Evolutionary conservation across 2,113 vertebrate genomes (phyloP).

Genomic region (Tetrao urogallus): DNA sequence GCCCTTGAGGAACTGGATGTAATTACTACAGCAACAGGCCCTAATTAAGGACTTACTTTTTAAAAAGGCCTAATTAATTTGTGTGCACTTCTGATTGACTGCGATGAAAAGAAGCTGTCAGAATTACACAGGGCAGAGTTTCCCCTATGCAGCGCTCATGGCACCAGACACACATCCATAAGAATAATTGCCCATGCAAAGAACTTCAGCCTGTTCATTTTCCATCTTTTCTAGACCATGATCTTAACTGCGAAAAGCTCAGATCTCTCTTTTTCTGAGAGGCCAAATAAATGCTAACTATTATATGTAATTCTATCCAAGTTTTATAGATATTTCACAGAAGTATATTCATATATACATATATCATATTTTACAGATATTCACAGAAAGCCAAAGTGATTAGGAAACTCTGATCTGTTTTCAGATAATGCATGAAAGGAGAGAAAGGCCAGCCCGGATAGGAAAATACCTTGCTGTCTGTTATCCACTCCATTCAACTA

Average conservation of each 20-base stretch:
- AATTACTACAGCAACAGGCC: conserved; percentile 40
- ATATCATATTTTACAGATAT: not conserved
- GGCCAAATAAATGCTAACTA: not conserved
- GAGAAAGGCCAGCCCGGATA: not conserved
- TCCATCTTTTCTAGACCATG: not conserved
- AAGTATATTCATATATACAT: not conserved
- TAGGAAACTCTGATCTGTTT: not conserved
- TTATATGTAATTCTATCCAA: not conserved
- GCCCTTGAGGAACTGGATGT: not conserved
- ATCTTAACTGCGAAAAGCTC: not conserved
- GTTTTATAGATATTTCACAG: not conserved
- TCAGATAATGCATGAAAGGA: not conserved
- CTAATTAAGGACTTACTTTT: conserved; percentile 37
- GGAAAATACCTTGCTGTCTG: not conserved
- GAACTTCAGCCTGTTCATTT: not conserved
- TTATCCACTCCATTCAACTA: not conserved
- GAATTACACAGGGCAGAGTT: not conserved
- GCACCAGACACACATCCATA: not conserved
- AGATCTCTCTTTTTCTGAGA: not conserved
- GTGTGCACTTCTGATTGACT: conserved; percentile 8
- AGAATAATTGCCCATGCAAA: not conserved
- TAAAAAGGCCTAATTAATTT: conserved; percentile 25
- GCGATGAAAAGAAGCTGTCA: not conserved
- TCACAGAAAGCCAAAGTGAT: not conserved
- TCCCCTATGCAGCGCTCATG: not conserved